These are phyloP conservation scores for Poecilia wingei DNA, from an alignment of 2,797 vertebrate genomes.

Conservation along the genomic window DNA sequence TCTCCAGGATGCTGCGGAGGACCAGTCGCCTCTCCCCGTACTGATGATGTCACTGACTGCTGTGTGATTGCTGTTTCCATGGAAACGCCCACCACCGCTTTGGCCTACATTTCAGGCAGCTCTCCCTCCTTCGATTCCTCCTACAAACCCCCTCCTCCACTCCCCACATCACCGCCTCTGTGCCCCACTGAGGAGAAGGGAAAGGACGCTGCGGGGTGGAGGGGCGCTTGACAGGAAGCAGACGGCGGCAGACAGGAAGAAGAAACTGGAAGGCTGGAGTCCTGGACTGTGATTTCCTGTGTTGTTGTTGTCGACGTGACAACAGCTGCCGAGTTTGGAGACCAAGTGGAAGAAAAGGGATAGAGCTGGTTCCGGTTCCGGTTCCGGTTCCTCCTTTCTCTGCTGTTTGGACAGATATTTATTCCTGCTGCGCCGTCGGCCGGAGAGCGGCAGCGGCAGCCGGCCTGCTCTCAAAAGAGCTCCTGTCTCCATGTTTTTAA, in stretches of 20 bases:
- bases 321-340: constrained; percentile 58
- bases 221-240: constrained; percentile 45
- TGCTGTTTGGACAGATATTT: constrained; percentile 76
- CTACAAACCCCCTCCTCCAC: constrained; percentile 38
- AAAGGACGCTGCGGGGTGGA: constrained; percentile 37
- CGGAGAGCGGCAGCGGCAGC: constrained; percentile 70
- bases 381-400: constrained; percentile 65
- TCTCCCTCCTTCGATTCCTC: constrained; percentile 77
- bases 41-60: constrained; percentile 90
- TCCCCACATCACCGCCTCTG: constrained; percentile 39
- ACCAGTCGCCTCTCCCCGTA: constrained; percentile 80
- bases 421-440: constrained; percentile 79
- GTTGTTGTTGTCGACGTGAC: constrained; percentile 34
- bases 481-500: constrained; percentile 75
- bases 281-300: constrained; percentile 43
- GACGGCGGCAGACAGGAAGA: constrained; percentile 63
- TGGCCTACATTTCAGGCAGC: constrained; percentile 93
- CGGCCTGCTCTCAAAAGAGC: constrained; percentile 84
- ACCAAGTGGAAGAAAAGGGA: constrained; percentile 31
- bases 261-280: constrained; percentile 51
- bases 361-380: constrained; percentile 40
- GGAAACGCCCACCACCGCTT: constrained; percentile 89
- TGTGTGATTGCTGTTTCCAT: constrained; percentile 90
- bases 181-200: constrained; percentile 49
- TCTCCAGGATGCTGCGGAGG: constrained; percentile 87